These are phyloP conservation scores for Mesopsocus fuscifrons DNA, from an alignment of 2,888 invertebrate genomes.

Conservation along the genomic window DNA sequence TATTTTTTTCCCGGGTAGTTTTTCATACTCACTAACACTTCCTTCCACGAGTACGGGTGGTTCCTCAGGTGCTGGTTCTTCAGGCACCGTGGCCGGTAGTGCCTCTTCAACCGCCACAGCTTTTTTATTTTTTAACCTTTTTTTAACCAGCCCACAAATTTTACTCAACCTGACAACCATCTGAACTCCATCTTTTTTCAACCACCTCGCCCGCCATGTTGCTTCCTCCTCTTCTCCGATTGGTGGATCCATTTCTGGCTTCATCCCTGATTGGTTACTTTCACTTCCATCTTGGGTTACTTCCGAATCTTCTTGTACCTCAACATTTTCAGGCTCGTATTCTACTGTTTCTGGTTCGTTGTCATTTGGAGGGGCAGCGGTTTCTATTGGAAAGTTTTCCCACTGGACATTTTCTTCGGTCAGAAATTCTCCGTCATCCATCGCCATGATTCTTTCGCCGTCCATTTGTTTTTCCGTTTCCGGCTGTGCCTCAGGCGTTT, in stretches of 20 bases:
- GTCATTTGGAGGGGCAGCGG: conserved; percentile 11
- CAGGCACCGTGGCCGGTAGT: not conserved
- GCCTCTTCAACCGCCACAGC: not conserved
- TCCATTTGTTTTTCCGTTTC: conserved; percentile 9
- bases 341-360: conserved; percentile 9
- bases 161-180: conserved; percentile 18
- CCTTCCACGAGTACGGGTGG: conserved; percentile 11
- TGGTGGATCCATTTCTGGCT: no score
- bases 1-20: not conserved
- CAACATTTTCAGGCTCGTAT: not conserved
- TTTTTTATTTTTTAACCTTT: conserved; percentile 14
- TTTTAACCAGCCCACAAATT: conserved; percentile 18
- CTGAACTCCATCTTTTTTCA: conserved; percentile 18
- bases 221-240: conserved; percentile 9
- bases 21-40: conserved; percentile 13
- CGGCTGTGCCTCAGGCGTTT: conserved; percentile 4
- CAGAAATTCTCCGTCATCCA: not conserved
- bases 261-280: conserved; percentile 5
- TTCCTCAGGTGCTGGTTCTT: not conserved
- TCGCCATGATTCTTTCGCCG: conserved; percentile 9
- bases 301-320: not conserved
- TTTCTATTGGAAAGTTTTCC: conserved; percentile 8
- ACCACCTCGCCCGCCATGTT: conserved; percentile 16
- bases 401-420: conserved; percentile 11
- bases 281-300: conserved; percentile 5